Base-by-base conservation (phyloP, 2,797 vertebrate genomes). In the Microcaecilia unicolor region DNA sequence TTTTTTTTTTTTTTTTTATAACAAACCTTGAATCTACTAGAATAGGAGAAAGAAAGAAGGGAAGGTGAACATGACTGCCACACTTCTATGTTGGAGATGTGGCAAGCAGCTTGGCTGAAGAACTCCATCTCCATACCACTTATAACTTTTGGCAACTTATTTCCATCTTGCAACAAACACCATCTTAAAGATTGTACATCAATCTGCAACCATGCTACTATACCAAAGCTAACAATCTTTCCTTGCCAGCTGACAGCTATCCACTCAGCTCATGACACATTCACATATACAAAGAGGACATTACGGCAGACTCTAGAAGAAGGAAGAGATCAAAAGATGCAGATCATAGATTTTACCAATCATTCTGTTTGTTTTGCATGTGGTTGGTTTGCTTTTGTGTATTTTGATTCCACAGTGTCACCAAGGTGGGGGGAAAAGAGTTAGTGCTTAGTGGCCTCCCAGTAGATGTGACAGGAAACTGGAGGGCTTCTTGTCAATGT, bases 381-480 rank as follows among this genome's bases (percentile, higher is more conserved):
- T n/a, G n/a, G n/a, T n/a, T n/a, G n/a, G 61, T 72, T 67, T 17
- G 28, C 67, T 69, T 69, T 18, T 41, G 24, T 40, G 27, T 20
- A 5, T 12, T 22, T 5, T 18, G 20, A 25, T 31, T 28, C 33
- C 33, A 26, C 19, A 25, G n/a, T n/a, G 25, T 35, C 18, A 44
- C 27, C 19, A 24, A 21, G 17, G 22, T 27, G 31, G 20, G 28
- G 18, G 33, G 22, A 18, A 21, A 27, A 25, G 15, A 5, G 20
- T 21, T 24, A 28, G 21, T 54, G 30, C 46, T 87, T 84, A 98
- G 51, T 90, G 88, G 51, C 81, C 86, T 44, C 93, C 86, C 4
- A 97, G 87, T 9, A 98, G 76, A 72, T 91, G 93, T 59, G 89
- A 94, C 64, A 98, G 83, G 80, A 98, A 97, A 32, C 93, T 86